Conservation (phyloP, 2,888 invertebrate species). For the Clistopyga incitator region DNA sequence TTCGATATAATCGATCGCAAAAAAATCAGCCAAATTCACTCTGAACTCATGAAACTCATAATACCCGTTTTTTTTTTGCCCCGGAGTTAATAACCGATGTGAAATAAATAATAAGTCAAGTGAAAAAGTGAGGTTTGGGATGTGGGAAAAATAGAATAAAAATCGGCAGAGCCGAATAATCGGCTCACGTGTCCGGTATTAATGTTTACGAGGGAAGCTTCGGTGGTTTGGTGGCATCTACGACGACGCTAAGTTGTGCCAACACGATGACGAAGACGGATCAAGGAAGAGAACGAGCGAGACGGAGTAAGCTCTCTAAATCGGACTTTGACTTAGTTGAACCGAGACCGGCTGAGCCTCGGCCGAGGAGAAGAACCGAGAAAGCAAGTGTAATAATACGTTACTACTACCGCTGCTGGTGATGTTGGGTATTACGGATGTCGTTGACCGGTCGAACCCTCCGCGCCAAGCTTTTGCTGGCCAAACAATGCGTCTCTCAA, state of each 20-base stretch:
- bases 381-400: constrained; percentile 60
- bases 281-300: background rate
- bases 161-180: background rate
- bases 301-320: constrained; percentile 34
- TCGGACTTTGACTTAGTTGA: constrained; percentile 68
- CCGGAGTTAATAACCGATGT: background rate
- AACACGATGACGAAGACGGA: constrained; percentile 2
- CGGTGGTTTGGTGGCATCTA: constrained; percentile 16
- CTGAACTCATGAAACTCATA: no score
- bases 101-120: background rate
- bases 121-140: background rate
- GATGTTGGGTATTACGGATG: constrained; percentile 69
- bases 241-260: constrained; percentile 26
- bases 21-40: no score
- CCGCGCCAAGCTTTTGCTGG: constrained; percentile 38
- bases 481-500: constrained; percentile 40
- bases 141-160: background rate
- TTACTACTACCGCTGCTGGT: constrained; percentile 24
- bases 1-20: no score
- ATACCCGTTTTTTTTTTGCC: no score
- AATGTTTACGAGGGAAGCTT: constrained; percentile 35
- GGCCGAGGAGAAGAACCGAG: constrained; percentile 42
- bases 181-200: constrained; percentile 21
- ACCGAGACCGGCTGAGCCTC: constrained; percentile 64
- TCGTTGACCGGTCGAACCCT: constrained; percentile 72